Evolutionary conservation across 2,113 vertebrate species (phyloP).

Genomic region (Rhinopomastus cyanomelas): DNA sequence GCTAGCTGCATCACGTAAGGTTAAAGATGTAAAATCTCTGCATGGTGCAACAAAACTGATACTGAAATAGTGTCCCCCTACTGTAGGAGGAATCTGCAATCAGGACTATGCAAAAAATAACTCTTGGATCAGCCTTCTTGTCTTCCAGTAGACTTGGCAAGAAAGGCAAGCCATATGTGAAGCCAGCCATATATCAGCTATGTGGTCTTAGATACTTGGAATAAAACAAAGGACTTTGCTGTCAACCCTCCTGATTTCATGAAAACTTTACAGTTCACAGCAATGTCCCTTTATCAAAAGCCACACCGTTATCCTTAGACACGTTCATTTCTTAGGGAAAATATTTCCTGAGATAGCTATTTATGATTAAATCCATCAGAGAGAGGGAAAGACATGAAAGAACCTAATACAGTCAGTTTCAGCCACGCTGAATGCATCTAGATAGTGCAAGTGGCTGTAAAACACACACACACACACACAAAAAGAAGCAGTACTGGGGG

Average conservation of each 20-base stretch:
- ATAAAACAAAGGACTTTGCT: conserved; percentile 63
- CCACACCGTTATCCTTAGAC: conserved; percentile 41
- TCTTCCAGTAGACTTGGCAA: conserved; percentile 71
- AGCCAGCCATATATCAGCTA: conserved; percentile 65
- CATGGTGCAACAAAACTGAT: conserved; percentile 30
- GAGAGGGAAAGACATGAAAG: conserved; percentile 24
- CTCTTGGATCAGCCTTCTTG: conserved; percentile 60
- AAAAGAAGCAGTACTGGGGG: background rate
- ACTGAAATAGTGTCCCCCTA: conserved; percentile 57
- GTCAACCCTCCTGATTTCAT: conserved; percentile 40
- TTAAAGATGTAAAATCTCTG: conserved; percentile 42
- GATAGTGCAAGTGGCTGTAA: background rate
- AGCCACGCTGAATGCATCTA: conserved; percentile 32
- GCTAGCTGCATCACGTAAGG: background rate
- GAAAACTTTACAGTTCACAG: conserved; percentile 51
- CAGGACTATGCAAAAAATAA: conserved; percentile 64
- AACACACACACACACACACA: background rate
- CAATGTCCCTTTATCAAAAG: conserved; percentile 56
- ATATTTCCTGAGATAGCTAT: conserved; percentile 46
- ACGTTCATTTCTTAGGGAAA: conserved; percentile 50
- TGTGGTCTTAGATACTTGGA: conserved; percentile 62
- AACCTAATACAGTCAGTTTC: background rate
- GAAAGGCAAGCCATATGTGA: conserved; percentile 64
- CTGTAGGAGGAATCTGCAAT: conserved; percentile 58
- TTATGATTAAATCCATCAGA: conserved; percentile 62